phyloP scores from a whole-genome alignment of 1,140 invertebrate species.

The Bombus polaris region DNA sequence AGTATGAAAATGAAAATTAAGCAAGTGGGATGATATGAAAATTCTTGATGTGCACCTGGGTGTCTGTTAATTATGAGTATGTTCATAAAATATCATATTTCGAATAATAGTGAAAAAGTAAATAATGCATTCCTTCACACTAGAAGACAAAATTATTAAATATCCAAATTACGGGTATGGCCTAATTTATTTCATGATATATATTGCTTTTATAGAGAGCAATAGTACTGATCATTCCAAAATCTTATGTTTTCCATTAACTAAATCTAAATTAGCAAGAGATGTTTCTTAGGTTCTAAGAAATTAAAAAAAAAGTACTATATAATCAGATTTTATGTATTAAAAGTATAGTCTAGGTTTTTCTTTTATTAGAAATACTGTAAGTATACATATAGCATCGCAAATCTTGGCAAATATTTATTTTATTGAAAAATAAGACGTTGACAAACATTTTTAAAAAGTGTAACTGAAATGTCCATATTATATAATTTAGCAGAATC shows the following conservation, averaged over 20 bases:
- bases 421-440: slow-evolving; percentile 18
- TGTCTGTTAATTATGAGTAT: slow-evolving; percentile 75
- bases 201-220: slow-evolving; percentile 50
- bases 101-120: slow-evolving; percentile 46
- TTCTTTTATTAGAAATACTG: slow-evolving; percentile 25
- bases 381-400: slow-evolving; percentile 16
- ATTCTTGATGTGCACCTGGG: slow-evolving; percentile 50
- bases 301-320: slow-evolving; percentile 33
- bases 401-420: slow-evolving; percentile 28
- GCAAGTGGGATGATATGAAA: slow-evolving; percentile 22
- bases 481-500: slow-evolving; percentile 23
- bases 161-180: slow-evolving; percentile 48
- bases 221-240: slow-evolving; percentile 64
- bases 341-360: slow-evolving; percentile 47
- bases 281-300: slow-evolving; percentile 30
- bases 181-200: slow-evolving; percentile 58
- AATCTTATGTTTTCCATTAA: slow-evolving; percentile 54
- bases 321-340: slow-evolving; percentile 55
- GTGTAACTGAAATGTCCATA: slow-evolving; percentile 11
- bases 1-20: slow-evolving; percentile 35
- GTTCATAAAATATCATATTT: slow-evolving; percentile 65
- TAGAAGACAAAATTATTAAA: slow-evolving; percentile 54
- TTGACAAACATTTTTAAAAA: slow-evolving; percentile 14
- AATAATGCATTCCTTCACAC: slow-evolving; percentile 55
- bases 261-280: slow-evolving; percentile 51